Evolutionary conservation across 2,797 vertebrate species (phyloP).

Genomic region (Pitangus sulphuratus): DNA sequence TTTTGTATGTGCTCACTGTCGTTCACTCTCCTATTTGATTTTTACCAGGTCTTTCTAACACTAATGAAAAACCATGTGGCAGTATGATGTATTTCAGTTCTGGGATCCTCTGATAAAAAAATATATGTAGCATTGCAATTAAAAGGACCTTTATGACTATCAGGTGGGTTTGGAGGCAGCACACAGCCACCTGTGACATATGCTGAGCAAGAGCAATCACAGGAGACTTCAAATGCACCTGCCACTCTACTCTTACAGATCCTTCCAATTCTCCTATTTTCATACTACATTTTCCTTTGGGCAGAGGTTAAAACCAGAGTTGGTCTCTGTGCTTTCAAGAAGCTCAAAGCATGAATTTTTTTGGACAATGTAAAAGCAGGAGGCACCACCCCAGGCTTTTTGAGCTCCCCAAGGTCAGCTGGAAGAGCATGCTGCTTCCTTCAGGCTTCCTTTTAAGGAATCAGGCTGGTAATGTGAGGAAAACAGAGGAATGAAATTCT

Average conservation of each 20-base stretch:
- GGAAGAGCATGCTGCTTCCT: neutral
- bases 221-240: neutral
- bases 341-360: neutral
- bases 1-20: neutral
- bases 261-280: neutral
- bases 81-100: neutral
- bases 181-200: neutral
- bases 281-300: neutral
- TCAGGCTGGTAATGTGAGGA: rapidly evolving
- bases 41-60: neutral
- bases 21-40: neutral
- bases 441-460: neutral
- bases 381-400: neutral
- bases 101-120: neutral
- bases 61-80: neutral
- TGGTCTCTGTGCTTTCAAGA: neutral
- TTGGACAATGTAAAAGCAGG: neutral
- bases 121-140: neutral
- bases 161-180: neutral
- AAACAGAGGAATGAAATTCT: neutral
- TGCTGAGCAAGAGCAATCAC: neutral
- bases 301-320: neutral
- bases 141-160: neutral
- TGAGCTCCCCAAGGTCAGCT: neutral
- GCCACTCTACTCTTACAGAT: neutral